phyloP scores from a whole-genome alignment of 2,888 invertebrate species.

The Drosophila helvetica region DNA sequence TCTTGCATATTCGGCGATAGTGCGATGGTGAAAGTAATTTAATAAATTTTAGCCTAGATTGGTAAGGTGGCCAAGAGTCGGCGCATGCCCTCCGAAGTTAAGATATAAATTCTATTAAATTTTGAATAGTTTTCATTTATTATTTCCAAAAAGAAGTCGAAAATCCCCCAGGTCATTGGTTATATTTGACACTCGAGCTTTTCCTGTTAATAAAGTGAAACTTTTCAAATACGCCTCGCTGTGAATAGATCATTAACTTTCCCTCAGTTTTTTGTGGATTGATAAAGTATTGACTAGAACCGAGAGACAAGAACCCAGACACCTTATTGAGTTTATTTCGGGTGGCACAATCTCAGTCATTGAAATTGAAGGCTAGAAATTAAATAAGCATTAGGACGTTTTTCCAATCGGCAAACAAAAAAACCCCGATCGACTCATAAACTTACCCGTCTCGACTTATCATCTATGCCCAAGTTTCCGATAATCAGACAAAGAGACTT shows the following conservation, averaged over 20 bases:
- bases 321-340: constrained; percentile 21
- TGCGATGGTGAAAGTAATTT: too few species aligned
- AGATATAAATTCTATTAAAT: background rate
- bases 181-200: background rate
- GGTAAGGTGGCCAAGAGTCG: too few species aligned
- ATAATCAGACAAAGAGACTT: constrained; percentile 18
- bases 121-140: background rate
- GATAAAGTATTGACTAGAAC: background rate
- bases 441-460: background rate
- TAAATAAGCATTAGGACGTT: constrained; percentile 32
- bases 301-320: constrained; percentile 14
- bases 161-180: too few species aligned
- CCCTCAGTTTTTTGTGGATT: background rate
- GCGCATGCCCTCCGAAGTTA: too few species aligned
- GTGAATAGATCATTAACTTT: background rate
- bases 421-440: background rate
- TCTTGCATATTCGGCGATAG: too few species aligned
- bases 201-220: background rate
- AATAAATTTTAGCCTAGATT: too few species aligned
- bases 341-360: constrained; percentile 7
- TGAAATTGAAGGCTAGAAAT: constrained; percentile 26
- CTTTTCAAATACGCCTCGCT: background rate
- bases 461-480: constrained; percentile 5
- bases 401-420: constrained; percentile 3
- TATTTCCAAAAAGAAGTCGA: background rate